Evolutionary conservation across 2,888 invertebrate genomes (phyloP).

Genomic region (Gnatocerus cornutus): DNA sequence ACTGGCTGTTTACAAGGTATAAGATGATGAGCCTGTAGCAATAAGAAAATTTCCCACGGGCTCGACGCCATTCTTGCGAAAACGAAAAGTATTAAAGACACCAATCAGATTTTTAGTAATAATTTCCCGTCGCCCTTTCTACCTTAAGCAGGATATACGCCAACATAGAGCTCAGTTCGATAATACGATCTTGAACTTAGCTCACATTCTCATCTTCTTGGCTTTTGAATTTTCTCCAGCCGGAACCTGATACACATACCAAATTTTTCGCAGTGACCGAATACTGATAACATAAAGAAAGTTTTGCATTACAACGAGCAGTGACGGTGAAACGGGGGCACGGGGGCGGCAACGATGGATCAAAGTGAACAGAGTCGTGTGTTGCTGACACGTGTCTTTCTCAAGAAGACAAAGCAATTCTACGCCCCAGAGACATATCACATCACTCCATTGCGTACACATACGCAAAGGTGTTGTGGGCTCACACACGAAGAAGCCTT

Average conservation of each 20-base stretch:
- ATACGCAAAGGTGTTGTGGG: conserved; percentile 28
- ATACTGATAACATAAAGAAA: neutral
- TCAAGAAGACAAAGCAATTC: conserved; percentile 41
- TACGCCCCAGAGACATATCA: conserved; percentile 38
- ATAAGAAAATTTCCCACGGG: conserved; percentile 42
- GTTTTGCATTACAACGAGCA: conserved; percentile 6
- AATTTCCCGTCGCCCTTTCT: no score
- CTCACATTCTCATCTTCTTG: no score
- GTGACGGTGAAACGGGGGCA: neutral
- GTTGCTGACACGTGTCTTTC: conserved; percentile 39
- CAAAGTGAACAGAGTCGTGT: conserved; percentile 27
- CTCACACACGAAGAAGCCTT: conserved; percentile 6
- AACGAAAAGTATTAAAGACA: no score
- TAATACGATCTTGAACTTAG: no score
- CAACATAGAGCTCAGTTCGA: no score
- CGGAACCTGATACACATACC: conserved; percentile 12
- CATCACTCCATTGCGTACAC: conserved; percentile 21
- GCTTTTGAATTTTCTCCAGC: conserved; percentile 9
- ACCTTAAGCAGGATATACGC: no score
- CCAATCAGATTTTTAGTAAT: no score
- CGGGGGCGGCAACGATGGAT: conserved; percentile 18
- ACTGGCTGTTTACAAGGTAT: conserved; percentile 35
- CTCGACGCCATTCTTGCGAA: neutral
- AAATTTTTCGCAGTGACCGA: neutral
- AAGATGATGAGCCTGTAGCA: conserved; percentile 34